phyloP scores from a whole-genome alignment of 2,113 vertebrate genomes.

The Gnathonemus echidnorhynchus region DNA sequence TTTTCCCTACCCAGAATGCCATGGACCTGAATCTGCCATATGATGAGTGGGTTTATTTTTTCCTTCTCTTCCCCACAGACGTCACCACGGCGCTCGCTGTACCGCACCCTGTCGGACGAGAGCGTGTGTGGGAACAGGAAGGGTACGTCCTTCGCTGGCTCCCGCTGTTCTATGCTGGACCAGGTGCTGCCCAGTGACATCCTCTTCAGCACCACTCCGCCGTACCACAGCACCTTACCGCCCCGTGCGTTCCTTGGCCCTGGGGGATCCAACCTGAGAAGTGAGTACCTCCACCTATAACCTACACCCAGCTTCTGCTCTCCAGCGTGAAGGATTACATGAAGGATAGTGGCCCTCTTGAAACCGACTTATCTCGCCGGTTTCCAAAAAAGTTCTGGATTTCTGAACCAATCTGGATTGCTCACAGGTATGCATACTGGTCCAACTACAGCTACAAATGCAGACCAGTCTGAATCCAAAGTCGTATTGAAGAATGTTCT shows the following conservation, averaged over 20 bases:
- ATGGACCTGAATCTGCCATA: not conserved
- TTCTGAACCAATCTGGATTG: not conserved
- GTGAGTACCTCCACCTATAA: constrained; percentile 63
- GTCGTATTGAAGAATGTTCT: not conserved
- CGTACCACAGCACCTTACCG: constrained; percentile 82
- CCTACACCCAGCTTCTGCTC: not conserved
- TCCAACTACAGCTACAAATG: not conserved
- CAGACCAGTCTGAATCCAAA: not conserved
- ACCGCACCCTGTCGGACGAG: constrained; percentile 88
- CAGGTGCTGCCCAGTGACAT: constrained; percentile 87
- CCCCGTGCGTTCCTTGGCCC: constrained; percentile 69
- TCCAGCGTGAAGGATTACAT: not conserved
- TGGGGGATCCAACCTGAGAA: constrained; percentile 73
- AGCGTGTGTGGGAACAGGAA: constrained; percentile 85
- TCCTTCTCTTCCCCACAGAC: constrained; percentile 50
- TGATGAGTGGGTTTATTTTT: not conserved
- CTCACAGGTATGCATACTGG: not conserved
- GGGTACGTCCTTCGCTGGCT: constrained; percentile 79
- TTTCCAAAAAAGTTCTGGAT: not conserved
- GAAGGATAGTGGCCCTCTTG: not conserved
- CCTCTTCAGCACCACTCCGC: constrained; percentile 89
- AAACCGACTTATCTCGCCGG: too few species aligned
- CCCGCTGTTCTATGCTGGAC: constrained; percentile 85
- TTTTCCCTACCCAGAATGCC: not conserved
- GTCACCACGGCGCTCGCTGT: constrained; percentile 74